Base-by-base conservation (phyloP, 2,888 invertebrate species). In the Prosapia bicincta region DNA sequence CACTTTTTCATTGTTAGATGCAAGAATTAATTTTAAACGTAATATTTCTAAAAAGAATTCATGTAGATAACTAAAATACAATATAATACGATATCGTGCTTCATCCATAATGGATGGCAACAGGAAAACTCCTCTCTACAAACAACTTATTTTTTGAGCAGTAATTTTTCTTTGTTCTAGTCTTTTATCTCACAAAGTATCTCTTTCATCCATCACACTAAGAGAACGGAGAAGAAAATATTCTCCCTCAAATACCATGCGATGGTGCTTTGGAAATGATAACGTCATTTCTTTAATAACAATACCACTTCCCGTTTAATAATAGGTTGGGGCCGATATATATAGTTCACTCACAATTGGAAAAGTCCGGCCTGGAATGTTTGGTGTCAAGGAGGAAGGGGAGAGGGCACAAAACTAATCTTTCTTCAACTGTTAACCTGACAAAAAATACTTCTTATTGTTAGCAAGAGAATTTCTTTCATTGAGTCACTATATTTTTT, bases 111-210 rank as follows among this genome's bases (percentile, higher is more conserved):
- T 54, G n/a, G 54, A 54, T 54, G 54, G 54, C 54, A 20, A 54
- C 54, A 54, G 3, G 54, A 20, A 54, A 54, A 54, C 20, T 54
- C 20, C 54, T 20, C n/a, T 20, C 20, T n/a, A 54, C 54, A 54
- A 54, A 54, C 54, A 54, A 54, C 54, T 54, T 54, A 54, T 54
- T 54, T 54, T 54, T 20, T 5, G 54, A 54, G 54, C 54, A 54
- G 54, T 54, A 54, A 54, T 54, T 54, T 54, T 54, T 54, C 54
- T 54, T 54, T 54, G 54, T 54, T 54, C 54, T 54, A 54, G 54
- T 20, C 54, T 15, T 38, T 54, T 54, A n/a, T 54, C 20, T 54
- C 9, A 20, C 54, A 20, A 54, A 54, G 54, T 54, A 54, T 54
- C 54, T 54, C 54, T 54, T 54, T 54, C 54, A 54, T 54, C 54